These are phyloP conservation scores for Archips crataeganus DNA, from an alignment of 2,888 invertebrate genomes.

Conservation along the genomic window DNA sequence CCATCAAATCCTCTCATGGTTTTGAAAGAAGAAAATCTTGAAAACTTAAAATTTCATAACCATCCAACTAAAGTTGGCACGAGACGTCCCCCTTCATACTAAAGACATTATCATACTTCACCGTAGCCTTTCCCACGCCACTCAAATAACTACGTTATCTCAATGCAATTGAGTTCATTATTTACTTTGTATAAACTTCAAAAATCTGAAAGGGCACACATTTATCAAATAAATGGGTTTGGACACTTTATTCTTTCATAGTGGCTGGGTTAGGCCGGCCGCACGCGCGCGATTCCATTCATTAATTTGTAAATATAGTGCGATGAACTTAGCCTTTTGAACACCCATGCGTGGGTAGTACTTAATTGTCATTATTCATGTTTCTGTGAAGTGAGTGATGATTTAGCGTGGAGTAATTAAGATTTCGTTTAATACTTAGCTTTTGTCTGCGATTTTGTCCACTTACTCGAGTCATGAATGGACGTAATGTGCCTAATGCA, in stretches of 20 bases:
- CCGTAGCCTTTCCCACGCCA: slow-evolving; percentile 1
- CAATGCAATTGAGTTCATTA: slow-evolving; percentile 15
- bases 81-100: slow-evolving; percentile 7
- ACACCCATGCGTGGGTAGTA: slow-evolving; percentile 15
- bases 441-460: no score
- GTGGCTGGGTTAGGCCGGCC: slow-evolving; percentile 27
- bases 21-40: background rate
- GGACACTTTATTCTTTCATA: slow-evolving; percentile 51
- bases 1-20: background rate
- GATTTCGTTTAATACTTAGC: background rate
- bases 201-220: slow-evolving; percentile 40
- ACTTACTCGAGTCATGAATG: no score
- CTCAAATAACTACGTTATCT: slow-evolving; percentile 6
- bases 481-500: no score
- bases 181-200: slow-evolving; percentile 10
- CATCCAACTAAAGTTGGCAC: slow-evolving; percentile 26
- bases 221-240: slow-evolving; percentile 50
- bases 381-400: slow-evolving; percentile 3
- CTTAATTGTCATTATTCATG: slow-evolving; percentile 33
- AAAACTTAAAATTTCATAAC: slow-evolving; percentile 36
- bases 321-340: background rate
- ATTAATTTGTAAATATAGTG: background rate
- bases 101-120: slow-evolving; percentile 37
- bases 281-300: slow-evolving; percentile 11
- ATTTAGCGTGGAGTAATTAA: background rate